Percentiles rank a stretch among this genome's conserved stretches.
These are phyloP conservation scores for Xylota sylvarum DNA, from an alignment of 2,888 invertebrate genomes.

Conservation along the genomic window DNA sequence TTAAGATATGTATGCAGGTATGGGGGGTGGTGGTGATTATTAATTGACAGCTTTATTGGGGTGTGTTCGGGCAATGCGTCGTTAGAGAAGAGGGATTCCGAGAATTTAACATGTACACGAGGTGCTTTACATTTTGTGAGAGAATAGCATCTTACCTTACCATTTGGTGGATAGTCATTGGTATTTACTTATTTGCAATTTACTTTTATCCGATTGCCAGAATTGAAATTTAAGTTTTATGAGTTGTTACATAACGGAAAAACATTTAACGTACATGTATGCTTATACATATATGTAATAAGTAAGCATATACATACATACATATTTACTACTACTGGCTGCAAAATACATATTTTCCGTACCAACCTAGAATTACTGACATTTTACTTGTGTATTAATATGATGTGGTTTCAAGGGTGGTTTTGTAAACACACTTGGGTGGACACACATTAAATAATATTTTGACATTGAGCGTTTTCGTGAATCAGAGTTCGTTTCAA, in stretches of 20 bases:
- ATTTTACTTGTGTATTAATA: too few species aligned
- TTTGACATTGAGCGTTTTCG: too few species aligned
- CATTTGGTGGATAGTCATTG: not conserved
- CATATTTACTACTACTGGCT: too few species aligned
- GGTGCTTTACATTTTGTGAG: not conserved
- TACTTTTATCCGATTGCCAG: not conserved
- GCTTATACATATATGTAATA: too few species aligned
- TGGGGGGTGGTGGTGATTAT: constrained; percentile 78
- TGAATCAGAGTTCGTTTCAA: too few species aligned
- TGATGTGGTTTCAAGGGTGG: too few species aligned
- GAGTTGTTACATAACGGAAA: not conserved
- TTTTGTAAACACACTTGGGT: too few species aligned
- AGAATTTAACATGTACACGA: constrained; percentile 26
- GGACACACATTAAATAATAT: too few species aligned
- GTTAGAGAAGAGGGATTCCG: constrained; percentile 18
- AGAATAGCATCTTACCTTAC: not conserved
- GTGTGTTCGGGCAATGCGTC: constrained; percentile 53
- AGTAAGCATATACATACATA: too few species aligned
- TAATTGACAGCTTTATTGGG: constrained; percentile 82
- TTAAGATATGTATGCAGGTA: constrained; percentile 20
- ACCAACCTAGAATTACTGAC: too few species aligned
- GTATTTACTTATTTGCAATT: not conserved
- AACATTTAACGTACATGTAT: too few species aligned
- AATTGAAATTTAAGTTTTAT: constrained; percentile 9
- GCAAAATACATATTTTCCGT: too few species aligned